These are phyloP conservation scores for Cyanoramphus novaezelandiae DNA, from an alignment of 2,113 vertebrate species.

Conservation along the genomic window DNA sequence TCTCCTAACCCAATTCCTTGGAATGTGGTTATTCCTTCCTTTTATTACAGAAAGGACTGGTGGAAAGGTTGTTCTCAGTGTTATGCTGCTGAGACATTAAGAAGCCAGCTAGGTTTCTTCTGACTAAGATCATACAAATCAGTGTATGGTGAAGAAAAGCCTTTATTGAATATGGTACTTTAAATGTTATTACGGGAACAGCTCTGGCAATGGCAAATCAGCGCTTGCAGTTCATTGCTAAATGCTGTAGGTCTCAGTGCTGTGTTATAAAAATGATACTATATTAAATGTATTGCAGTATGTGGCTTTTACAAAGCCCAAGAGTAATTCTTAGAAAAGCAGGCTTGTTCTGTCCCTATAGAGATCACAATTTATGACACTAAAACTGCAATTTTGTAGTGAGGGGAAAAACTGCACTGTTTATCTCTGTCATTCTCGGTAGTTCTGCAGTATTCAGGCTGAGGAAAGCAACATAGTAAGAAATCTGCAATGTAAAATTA, in stretches of 20 bases:
- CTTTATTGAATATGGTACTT: not conserved
- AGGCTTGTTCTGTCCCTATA: not conserved
- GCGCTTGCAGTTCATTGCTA: not conserved
- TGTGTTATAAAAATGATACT: not conserved
- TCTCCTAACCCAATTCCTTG: not conserved
- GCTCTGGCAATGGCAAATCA: not conserved
- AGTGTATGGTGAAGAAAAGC: not conserved
- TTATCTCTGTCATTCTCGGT: not conserved
- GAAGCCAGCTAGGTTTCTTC: not conserved
- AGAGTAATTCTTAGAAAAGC: constrained; percentile 6
- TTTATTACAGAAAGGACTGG: not conserved
- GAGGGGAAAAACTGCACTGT: not conserved
- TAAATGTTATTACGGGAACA: not conserved
- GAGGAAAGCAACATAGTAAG: not conserved
- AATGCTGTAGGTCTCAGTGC: not conserved
- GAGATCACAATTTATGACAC: not conserved
- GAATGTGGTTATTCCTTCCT: not conserved
- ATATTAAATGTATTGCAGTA: not conserved
- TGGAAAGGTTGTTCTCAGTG: not conserved
- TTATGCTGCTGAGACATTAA: not conserved
- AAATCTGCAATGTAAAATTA: not conserved
- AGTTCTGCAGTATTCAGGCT: not conserved
- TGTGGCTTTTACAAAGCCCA: not conserved
- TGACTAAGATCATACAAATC: not conserved
- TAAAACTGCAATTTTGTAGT: not conserved